Evolutionary conservation across 2,797 vertebrate species (phyloP), one percentile per base, ranked within the genome.

Genomic region (Sparidentex hasta): DNA sequence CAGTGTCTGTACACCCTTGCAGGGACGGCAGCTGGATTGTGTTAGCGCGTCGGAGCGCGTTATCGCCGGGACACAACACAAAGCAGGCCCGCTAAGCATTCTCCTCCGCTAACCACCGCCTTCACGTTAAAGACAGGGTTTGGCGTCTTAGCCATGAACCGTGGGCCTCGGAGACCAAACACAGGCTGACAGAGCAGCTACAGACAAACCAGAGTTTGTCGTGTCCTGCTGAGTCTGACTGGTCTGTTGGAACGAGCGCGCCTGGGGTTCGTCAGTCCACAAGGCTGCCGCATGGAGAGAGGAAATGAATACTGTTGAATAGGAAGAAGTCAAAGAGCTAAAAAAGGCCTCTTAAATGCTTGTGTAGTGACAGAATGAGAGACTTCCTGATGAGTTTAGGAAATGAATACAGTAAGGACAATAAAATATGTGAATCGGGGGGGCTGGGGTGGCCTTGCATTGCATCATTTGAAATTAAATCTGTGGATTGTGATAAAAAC

Each of bases 1-100:
- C 33, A 1, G 79, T 63, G 79, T 69, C 43, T 83, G 62, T 58
- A 33, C 67, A 46, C 50, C 58, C 29, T 43, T 16, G 67, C 47
- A 43, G 59, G 55, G 73, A 51, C 58, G 74, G 84, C 92, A 93
- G 90, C 92, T 93, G 93, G 91, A 67, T 71, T 17, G 80, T 43
- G 89, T 94, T 93, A 91, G 66, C 17, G 65, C 56, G 90, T 92
- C 88, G 54, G 18, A 79, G 84, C 23, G 50, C 50, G 81, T 89
- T 93, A 91, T 86, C 69, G 48, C 70, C 11, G 25, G 58, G 78
- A 76, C 80, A 27, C 87, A 65, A 93, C 92, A 91, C 81, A 90
- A 90, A 92, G 84, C 93, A 93, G 91, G 78, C 89, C 25, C 72
- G 8, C 73, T 44, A 20, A 50, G 73, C 50, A 16, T 57, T 81